Base-by-base conservation (phyloP, 2,888 invertebrate genomes). In the Nomada ruficornis region DNA sequence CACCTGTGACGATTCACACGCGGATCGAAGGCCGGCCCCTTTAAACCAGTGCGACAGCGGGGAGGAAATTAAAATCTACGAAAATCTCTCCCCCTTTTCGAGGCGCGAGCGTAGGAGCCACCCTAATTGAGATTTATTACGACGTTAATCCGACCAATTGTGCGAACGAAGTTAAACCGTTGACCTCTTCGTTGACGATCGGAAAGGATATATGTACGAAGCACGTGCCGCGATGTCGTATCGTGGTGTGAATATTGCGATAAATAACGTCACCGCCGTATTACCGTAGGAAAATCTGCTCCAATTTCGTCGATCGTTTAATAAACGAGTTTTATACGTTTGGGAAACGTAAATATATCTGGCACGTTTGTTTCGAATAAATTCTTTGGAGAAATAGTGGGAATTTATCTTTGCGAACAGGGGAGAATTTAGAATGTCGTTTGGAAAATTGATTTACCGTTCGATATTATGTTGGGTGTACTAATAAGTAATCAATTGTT, bases 61-160 rank as follows among this genome's bases (percentile, higher is more conserved):
- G 15, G 29, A 11, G 18, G 11, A 23, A 10, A 11, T 18, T 50
- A 83, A 83, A 88, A 88, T 88, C 82, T 60, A 77, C 62, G 63
- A 84, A 84, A 82, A 77, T 80, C 73, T 80, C 71, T 77, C 78
- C 77, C 73, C 80, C 20, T 7, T 13, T 18, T 36, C 42, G 63
- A 29, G 26, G 26, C 36, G 50, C n/a, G 67, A 68, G 82, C 68
- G 78, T 83, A 78, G 87, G 81, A 87, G 85, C 75, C 69, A 65
- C 63, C 82, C 86, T 90, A 92, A 92, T 92, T 92, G 88, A 89
- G 91, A 92, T 92, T 92, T 92, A 92, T 92, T 90, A 86, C 90
- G 87, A 89, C 89, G 89, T 91, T 92, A 92, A 91, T 92, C 89
- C 90, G 85, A 76, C 85, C 92, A 92, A 92, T 92, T 92, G 92